phyloP scores from a whole-genome alignment of 2,113 vertebrate genomes.

The Paratilapia polleni region DNA sequence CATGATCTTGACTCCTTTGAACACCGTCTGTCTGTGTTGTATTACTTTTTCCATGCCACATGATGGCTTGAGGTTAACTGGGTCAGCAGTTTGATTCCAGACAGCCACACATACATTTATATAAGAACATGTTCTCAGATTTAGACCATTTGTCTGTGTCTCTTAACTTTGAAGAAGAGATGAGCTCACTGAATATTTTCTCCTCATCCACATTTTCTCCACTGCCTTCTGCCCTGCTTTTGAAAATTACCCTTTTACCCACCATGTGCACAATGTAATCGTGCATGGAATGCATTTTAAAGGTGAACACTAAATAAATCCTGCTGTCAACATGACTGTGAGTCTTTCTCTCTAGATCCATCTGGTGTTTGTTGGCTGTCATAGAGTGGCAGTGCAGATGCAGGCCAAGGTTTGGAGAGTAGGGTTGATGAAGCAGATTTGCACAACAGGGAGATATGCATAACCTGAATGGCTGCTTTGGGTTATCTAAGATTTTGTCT shows the following conservation, averaged over 20 bases:
- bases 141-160: neutral
- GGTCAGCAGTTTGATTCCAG: neutral
- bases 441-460: neutral
- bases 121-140: neutral
- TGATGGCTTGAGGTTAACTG: neutral
- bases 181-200: neutral
- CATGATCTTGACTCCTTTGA: conserved; percentile 53
- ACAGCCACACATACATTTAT: neutral
- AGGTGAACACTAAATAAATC: conserved; percentile 53
- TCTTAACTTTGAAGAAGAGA: neutral
- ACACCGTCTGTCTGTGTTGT: conserved; percentile 45
- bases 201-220: neutral
- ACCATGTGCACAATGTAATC: neutral
- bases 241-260: neutral
- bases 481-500: conserved; percentile 21
- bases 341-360: neutral
- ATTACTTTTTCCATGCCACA: conserved; percentile 44
- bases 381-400: neutral
- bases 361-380: conserved; percentile 1
- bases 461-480: neutral
- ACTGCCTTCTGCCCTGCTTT: conserved; percentile 1
- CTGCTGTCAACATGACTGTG: conserved; percentile 26
- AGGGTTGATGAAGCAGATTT: conserved; percentile 12
- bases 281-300: neutral
- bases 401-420: neutral